Evolutionary conservation across 2,113 vertebrate genomes (phyloP), one percentile per base, ranked within the genome.

Genomic region (Semnornis frantzii): DNA sequence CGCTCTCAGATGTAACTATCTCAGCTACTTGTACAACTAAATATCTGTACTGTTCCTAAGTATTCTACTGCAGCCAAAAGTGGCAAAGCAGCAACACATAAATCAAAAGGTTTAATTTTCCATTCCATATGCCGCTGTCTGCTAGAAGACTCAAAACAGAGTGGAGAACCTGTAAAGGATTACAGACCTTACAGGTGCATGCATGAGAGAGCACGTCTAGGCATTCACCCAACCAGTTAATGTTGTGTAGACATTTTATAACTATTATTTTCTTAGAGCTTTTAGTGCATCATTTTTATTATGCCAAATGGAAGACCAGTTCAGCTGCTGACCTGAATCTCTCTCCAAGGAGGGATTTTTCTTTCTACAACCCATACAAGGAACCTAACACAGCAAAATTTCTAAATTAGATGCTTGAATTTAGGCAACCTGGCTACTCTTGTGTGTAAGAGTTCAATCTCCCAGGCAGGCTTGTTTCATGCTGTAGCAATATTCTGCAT

Each of bases 31-130:
- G 7, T 62, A 90, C 13, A 8, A 78, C 86, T 87, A 84, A 95
- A 59, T 90, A 78, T 90, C 93, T 94, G 81, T 78, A 55, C 44
- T 46, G 77, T 73, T 90, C 25, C 1, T 37, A 64, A 88, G 70
- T 65, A 52, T 90, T 85, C 75, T 77, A 37, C 77, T 13, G 20
- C 37, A 59, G 77, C 90, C 81, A 69, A 93, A 93, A 96, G 92
- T 28, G 46, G 66, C 54, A 94, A 90, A 90, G 81, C 86, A 94
- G 89, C 39, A 92, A 75, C 34, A 25, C 62, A 88, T 92, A 92
- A 95, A 96, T 93, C 90, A 86, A n/a, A 90, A 93, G 81, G 84
- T 92, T 76, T 90, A 86, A 77, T 89, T 93, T 96, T 96, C 90
- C 89, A 79, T 79, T 94, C 88, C 50, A 30, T 71, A 39, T 3